A percentile compares a stretch with the other conserved stretches of the same genome.
Evolutionary conservation across 2,888 invertebrate genomes (phyloP).

Genomic region (Conistra vaccinii): DNA sequence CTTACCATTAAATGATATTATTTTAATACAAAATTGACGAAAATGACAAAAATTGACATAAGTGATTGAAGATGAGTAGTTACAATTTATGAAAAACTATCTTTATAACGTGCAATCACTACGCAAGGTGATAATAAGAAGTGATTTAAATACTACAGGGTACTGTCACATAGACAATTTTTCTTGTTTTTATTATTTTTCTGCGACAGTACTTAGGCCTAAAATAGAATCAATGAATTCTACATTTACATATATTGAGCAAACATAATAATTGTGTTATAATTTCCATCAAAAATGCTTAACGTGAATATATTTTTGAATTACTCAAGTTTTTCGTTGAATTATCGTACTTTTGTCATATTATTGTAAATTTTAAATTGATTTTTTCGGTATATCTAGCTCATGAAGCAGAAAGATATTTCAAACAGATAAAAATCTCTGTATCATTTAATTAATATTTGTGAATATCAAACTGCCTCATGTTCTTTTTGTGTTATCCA

Average conservation of each 20-base stretch:
- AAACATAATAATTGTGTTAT: conserved; percentile 63
- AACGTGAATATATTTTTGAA: conserved; percentile 68
- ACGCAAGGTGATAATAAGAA: conserved; percentile 41
- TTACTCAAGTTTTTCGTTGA: conserved; percentile 71
- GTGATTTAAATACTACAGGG: conserved; percentile 36
- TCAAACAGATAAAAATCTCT: not conserved
- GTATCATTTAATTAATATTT: not conserved
- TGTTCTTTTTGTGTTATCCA: conserved; percentile 16
- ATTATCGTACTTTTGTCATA: conserved; percentile 68
- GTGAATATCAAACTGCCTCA: conserved; percentile 44
- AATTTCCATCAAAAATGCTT: conserved; percentile 53
- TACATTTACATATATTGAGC: conserved; percentile 65
- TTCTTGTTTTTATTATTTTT: conserved; percentile 13
- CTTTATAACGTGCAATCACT: conserved; percentile 51
- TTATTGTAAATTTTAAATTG: conserved; percentile 40
- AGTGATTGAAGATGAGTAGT: conserved; percentile 24
- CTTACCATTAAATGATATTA: conserved; percentile 47
- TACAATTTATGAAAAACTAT: conserved; percentile 40
- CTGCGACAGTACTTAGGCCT: conserved; percentile 51
- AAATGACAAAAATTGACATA: conserved; percentile 72
- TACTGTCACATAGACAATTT: conserved; percentile 35
- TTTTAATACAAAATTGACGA: conserved; percentile 72
- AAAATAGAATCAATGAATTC: conserved; percentile 46
- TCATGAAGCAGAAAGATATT: conserved; percentile 47
- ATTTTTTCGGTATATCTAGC: not conserved